Base-by-base conservation (phyloP, 2,888 invertebrate genomes). In the Hyles lineata region DNA sequence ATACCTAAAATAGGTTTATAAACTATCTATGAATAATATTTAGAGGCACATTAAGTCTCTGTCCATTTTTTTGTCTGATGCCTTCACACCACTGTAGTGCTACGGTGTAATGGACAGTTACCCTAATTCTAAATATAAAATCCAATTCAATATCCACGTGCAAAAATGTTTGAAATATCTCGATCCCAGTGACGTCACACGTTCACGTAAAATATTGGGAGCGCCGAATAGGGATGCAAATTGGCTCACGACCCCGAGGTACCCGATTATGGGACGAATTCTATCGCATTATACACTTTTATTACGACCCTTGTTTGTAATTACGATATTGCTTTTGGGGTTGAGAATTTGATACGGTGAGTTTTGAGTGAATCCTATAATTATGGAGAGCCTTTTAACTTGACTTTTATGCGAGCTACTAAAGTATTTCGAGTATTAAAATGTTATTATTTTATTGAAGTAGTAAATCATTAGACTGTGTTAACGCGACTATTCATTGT, bases 201-300 rank as follows among this genome's bases (percentile, higher is more conserved):
- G 58, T 74, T 76, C 83, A 84, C 84, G 83, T 83, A 83, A 83
- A 84, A 83, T 82, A 83, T 83, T 77, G 84, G 81, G 74, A 55
- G 25, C 75, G 74, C 74, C 72, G 78, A 77, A 77, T 69, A 71
- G 77, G 82, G 78, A 81, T 82, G 82, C 84, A 85, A 85, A 85
- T 85, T 85, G 85, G 80, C 83, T 80, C 79, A 76, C 32, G 80
- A 72, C 70, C 60, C 72, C 70, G 69, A 32, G 63, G 77, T 81
- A 83, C 82, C 78, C 78, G 79, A 82, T 85, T 84, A 84, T 81
- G 81, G 82, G 83, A 80, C 81, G 78, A 82, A 78, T 75, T 73
- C 72, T 70, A 50, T 35, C 29, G 43, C 60, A 35, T 70, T 59
- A 21, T 50, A 55, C 59, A 58, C 43, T 35, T 52, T 52, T 71